phyloP scores from a whole-genome alignment of 2,888 invertebrate genomes.

The Polydesmus complanatus region DNA sequence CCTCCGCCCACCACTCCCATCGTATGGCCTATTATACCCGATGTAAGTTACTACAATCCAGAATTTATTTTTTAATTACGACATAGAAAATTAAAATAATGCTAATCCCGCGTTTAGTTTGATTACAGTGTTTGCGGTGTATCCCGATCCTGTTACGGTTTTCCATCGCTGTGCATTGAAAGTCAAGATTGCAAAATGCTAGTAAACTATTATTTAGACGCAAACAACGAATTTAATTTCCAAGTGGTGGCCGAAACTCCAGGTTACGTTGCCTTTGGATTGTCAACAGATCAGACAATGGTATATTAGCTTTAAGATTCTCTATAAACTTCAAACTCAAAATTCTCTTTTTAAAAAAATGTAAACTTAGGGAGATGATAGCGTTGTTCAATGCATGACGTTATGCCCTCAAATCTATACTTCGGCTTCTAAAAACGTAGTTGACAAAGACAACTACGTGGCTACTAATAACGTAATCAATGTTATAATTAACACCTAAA shows the following conservation, averaged over 20 bases:
- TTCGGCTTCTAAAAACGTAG: background rate
- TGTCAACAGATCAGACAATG: background rate
- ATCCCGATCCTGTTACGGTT: conserved; percentile 64
- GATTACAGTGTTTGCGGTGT: conserved; percentile 54
- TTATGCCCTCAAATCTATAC: no score
- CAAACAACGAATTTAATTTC: conserved; percentile 44
- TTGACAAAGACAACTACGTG: background rate
- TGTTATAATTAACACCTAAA: no score
- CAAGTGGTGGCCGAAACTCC: conserved; percentile 41
- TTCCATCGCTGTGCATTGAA: conserved; percentile 51
- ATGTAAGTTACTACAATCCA: no score
- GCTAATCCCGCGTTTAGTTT: background rate
- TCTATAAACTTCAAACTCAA: no score
- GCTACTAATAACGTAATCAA: background rate
- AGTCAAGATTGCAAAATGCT: conserved; percentile 53
- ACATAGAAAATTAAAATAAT: background rate
- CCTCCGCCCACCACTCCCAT: background rate
- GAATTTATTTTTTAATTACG: background rate
- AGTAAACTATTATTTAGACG: conserved; percentile 45
- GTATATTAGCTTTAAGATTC: background rate
- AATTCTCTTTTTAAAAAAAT: no score
- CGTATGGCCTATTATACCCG: background rate
- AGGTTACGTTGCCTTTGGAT: background rate
- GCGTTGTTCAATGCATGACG: background rate
- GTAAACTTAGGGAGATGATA: background rate